phyloP scores from a whole-genome alignment of 2,797 vertebrate species.

The Kryptopterus vitreolus region DNA sequence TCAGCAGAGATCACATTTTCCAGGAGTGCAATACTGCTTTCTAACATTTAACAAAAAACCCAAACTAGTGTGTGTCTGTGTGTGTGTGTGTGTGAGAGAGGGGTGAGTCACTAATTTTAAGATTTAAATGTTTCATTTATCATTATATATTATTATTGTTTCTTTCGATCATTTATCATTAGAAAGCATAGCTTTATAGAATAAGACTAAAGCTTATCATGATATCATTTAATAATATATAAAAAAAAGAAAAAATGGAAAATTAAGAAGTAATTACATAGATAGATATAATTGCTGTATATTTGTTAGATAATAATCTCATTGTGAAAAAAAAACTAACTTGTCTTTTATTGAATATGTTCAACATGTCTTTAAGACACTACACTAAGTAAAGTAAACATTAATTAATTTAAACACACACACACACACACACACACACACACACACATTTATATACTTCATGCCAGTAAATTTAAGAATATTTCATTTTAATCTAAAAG shows the following conservation, averaged over 20 bases:
- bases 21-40: neutral
- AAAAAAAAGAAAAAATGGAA: neutral
- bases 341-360: no score
- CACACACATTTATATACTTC: neutral
- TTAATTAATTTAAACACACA: no score
- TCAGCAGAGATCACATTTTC: neutral
- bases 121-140: no score
- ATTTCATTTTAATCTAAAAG: neutral
- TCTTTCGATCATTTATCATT: neutral
- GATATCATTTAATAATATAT: neutral
- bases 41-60: neutral
- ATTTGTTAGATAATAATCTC: neutral
- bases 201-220: no score
- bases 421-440: no score
- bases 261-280: neutral
- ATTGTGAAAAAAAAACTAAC: no score
- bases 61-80: neutral
- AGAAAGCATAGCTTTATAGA: no score
- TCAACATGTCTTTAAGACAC: no score
- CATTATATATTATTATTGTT: neutral
- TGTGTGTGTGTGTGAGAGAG: neutral
- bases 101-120: no score
- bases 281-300: neutral
- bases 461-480: neutral
- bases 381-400: no score